phyloP scores from a whole-genome alignment of 2,113 vertebrate genomes.

The Potamarius usumacintae region DNA sequence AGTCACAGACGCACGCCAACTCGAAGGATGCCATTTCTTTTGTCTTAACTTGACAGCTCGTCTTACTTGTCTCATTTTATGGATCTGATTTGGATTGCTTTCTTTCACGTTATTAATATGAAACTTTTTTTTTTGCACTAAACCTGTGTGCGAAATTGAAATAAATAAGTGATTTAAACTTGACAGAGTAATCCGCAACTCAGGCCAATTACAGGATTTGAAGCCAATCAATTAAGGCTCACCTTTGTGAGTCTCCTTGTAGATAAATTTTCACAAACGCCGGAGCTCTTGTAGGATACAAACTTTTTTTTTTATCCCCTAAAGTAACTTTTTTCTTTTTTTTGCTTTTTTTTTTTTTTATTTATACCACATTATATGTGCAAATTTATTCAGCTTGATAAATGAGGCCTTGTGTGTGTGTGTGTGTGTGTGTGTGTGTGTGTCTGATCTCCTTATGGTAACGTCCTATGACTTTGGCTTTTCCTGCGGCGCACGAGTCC shows the following conservation, averaged over 20 bases:
- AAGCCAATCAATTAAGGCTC: background rate
- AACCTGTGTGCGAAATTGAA: background rate
- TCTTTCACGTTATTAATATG: background rate
- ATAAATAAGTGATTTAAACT: background rate
- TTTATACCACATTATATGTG: background rate
- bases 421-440: conserved; percentile 17
- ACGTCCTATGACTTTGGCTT: background rate
- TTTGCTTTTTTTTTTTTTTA: background rate
- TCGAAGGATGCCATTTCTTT: background rate
- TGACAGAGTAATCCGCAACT: background rate
- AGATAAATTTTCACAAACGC: background rate
- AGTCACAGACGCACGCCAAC: background rate
- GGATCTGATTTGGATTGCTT: background rate
- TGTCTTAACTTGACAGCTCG: background rate
- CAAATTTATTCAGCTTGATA: background rate
- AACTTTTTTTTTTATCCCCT: background rate
- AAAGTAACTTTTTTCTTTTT: background rate
- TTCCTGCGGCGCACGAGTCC: conserved; percentile 4
- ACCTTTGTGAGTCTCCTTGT: background rate
- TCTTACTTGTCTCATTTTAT: background rate
- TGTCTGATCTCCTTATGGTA: conserved; percentile 8
- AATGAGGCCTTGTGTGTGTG: background rate
- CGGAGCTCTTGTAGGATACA: background rate
- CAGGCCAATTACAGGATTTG: background rate
- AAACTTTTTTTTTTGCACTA: background rate